phyloP scores from a whole-genome alignment of 2,797 vertebrate genomes.

The Coregonus ussuriensis region DNA sequence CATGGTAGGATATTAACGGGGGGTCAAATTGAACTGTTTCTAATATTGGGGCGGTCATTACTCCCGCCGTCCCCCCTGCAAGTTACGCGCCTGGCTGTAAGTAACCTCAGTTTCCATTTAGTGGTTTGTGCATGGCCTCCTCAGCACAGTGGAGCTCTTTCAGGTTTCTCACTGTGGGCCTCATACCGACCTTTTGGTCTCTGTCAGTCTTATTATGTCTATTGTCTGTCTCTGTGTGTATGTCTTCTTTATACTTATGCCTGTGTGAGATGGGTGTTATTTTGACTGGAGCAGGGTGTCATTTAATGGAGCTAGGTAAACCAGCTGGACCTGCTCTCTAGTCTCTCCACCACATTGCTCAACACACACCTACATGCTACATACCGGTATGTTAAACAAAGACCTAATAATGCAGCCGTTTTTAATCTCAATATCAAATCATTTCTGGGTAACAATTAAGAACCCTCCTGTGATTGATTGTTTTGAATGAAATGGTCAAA shows the following conservation, averaged over 20 bases:
- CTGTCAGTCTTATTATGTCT: too few relatives aligned
- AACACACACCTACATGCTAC: neutral
- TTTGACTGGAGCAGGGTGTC: neutral
- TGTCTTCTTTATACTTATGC: too few relatives aligned
- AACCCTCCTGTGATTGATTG: neutral
- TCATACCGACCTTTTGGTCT: too few relatives aligned
- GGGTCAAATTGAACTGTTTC: too few relatives aligned
- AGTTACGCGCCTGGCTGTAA: too few relatives aligned
- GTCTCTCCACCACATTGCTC: neutral
- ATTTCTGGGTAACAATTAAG: neutral
- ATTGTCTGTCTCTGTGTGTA: too few relatives aligned
- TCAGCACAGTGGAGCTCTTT: neutral
- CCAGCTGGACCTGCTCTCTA: conserved; percentile 46
- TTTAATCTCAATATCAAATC: neutral
- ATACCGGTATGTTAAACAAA: neutral
- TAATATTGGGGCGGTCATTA: too few relatives aligned
- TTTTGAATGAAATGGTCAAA: neutral
- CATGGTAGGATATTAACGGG: too few relatives aligned
- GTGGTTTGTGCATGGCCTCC: conserved; percentile 21
- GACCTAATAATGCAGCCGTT: too few relatives aligned
- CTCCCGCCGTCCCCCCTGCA: too few relatives aligned
- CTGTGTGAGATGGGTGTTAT: neutral
- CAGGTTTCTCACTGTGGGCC: neutral
- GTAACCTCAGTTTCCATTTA: conserved; percentile 46
- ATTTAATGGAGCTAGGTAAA: conserved; percentile 18